phyloP scores from a whole-genome alignment of 2,797 vertebrate species.

The Rhinophrynus dorsalis region DNA sequence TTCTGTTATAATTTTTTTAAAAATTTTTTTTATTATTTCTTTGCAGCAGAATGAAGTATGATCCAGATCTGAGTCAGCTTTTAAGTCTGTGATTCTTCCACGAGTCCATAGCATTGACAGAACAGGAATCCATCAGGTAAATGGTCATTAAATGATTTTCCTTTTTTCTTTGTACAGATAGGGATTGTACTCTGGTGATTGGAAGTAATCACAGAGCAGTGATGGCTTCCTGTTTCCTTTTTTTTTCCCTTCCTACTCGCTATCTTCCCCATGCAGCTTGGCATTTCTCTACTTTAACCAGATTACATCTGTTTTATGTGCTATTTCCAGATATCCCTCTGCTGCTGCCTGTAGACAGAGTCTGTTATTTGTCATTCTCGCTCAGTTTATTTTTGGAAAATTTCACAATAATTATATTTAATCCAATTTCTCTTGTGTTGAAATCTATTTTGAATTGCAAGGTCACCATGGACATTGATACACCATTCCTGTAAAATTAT shows the following conservation, averaged over 20 bases:
- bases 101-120: background rate
- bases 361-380: slow-evolving; percentile 37
- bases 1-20: too few species aligned
- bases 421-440: slow-evolving; percentile 31
- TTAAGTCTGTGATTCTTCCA: slow-evolving; percentile 5
- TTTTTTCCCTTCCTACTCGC: background rate
- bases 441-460: slow-evolving; percentile 41
- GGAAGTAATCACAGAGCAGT: background rate
- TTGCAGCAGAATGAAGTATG: background rate
- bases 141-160: background rate
- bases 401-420: slow-evolving; percentile 37
- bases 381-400: slow-evolving; percentile 32
- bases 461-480: background rate
- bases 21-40: slow-evolving; percentile 9
- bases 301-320: slow-evolving; percentile 33
- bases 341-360: slow-evolving; percentile 25
- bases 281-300: slow-evolving; percentile 34
- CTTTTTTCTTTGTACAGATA: background rate
- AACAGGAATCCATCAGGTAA: slow-evolving; percentile 29
- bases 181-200: background rate
- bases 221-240: slow-evolving; percentile 26
- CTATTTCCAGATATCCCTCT: slow-evolving; percentile 44
- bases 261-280: slow-evolving; percentile 25
- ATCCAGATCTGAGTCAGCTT: background rate
- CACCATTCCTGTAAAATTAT: slow-evolving; percentile 21